Evolutionary conservation across 2,888 invertebrate species (phyloP), one percentile per base, ranked within the genome.

Genomic region (Chymomyza fuscimana): DNA sequence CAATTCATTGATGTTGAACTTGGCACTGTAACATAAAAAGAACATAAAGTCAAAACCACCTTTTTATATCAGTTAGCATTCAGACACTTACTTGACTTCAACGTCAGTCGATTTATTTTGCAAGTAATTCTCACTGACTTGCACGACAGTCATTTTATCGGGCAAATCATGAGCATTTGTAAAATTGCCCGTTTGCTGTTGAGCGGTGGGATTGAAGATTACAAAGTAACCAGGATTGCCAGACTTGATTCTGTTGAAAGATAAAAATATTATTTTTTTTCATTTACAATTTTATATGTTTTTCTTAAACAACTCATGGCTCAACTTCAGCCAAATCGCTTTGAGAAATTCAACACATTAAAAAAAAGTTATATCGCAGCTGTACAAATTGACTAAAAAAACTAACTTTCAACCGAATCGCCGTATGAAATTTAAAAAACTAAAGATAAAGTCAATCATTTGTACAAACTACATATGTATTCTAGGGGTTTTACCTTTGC

Each of bases 221-320:
- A 95, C 95, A 80, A 96, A 92, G 92, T 94, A 95, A 22, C 96
- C 96, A 0, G 95, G 96, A 92, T 94, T 95, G 0, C 95, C 96
- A 19, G 94, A 91, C 90, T 95, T 95, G 89, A 95, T 93, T 92
- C 96, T 96, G 69, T 16, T 60, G 36, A 62, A 61, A 50, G 10
- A n/a, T 29, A 51, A 29, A 40, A 22, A 2, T 3, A 59, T 77
- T 72, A 73, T 36, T 40, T 16, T 32, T 58, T 59, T 54, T 29
- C 1, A 36, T 36, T 1, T 9, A 19, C 25, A 25, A 25, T 32
- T 32, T 32, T 32, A 32, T 5, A 3, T 32, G 32, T 32, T 6
- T 36, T 36, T 36, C 36, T 36, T 36, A 36, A 64, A 61, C 46
- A 59, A 64, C 58, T n/a, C 4, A 25, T 36, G 12, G 16, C 1